A percentile compares a stretch with the other conserved stretches of the same genome.
Evolutionary conservation across 2,888 invertebrate species (phyloP).

Genomic region (Dicyrtoma fusca): DNA sequence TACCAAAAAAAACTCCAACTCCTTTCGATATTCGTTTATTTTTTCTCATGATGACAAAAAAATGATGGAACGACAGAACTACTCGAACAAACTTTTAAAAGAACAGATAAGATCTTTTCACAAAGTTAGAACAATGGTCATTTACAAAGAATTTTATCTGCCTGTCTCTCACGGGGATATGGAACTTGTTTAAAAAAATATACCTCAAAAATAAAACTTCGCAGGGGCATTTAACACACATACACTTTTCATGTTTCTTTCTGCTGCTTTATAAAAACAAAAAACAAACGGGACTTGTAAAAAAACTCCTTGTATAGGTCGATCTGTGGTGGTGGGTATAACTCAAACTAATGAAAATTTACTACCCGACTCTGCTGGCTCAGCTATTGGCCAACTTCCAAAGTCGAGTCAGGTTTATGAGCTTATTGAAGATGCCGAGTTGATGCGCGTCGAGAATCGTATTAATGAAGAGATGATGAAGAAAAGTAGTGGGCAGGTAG

Average conservation of each 20-base stretch:
- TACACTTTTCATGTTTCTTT: constrained; percentile 15
- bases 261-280: constrained; percentile 4
- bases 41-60: too few species aligned
- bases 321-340: constrained; percentile 28
- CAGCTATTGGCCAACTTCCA: too few species aligned
- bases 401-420: constrained; percentile 26
- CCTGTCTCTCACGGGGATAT: constrained; percentile 37
- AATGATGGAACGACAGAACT: too few species aligned
- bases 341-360: constrained; percentile 15
- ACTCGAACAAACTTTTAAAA: not conserved
- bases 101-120: constrained; percentile 5
- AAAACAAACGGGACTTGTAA: constrained; percentile 1
- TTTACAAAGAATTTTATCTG: constrained; percentile 36
- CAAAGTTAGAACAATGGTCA: constrained; percentile 34
- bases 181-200: constrained; percentile 9
- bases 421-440: constrained; percentile 31
- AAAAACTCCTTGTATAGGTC: constrained; percentile 8
- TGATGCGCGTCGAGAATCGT: constrained; percentile 34
- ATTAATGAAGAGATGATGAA: constrained; percentile 39
- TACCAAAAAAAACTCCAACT: not conserved
- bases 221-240: constrained; percentile 36
- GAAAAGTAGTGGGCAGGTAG: constrained; percentile 31
- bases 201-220: constrained; percentile 4
- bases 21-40: not conserved
- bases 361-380: constrained; percentile 18